phyloP scores from a whole-genome alignment of 2,113 vertebrate genomes.

The Perca flavescens region DNA sequence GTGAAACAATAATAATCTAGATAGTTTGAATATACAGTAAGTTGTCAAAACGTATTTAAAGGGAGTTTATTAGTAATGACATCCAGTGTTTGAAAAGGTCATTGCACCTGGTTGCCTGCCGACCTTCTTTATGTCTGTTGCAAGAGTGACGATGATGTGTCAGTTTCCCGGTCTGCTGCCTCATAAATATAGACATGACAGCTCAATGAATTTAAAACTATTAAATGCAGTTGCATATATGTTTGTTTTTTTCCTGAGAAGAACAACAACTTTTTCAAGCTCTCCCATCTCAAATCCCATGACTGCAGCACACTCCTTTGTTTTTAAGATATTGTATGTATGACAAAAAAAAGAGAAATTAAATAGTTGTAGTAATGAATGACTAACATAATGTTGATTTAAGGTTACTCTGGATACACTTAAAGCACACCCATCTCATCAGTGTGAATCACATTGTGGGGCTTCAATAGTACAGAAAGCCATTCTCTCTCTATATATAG shows the following conservation, averaged over 20 bases:
- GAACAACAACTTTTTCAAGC: background rate
- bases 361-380: background rate
- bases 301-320: background rate
- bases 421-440: background rate
- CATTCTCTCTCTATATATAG: too few relatives aligned
- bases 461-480: background rate
- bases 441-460: background rate
- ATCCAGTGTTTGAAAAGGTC: slow-evolving; percentile 41
- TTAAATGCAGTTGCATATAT: slow-evolving; percentile 22
- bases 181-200: slow-evolving; percentile 27
- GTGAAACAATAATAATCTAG: background rate
- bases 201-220: slow-evolving; percentile 38
- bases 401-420: background rate
- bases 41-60: background rate
- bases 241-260: background rate
- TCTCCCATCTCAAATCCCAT: background rate
- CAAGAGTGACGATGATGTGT: slow-evolving; percentile 19
- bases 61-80: slow-evolving; percentile 25
- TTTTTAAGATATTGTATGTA: background rate
- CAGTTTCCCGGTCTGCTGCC: slow-evolving; percentile 10
- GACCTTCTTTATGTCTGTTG: slow-evolving; percentile 25
- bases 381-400: background rate
- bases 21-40: background rate
- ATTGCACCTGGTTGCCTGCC: background rate
- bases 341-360: background rate